phyloP scores from a whole-genome alignment of 2,113 vertebrate species.

The Siniperca chuatsi region DNA sequence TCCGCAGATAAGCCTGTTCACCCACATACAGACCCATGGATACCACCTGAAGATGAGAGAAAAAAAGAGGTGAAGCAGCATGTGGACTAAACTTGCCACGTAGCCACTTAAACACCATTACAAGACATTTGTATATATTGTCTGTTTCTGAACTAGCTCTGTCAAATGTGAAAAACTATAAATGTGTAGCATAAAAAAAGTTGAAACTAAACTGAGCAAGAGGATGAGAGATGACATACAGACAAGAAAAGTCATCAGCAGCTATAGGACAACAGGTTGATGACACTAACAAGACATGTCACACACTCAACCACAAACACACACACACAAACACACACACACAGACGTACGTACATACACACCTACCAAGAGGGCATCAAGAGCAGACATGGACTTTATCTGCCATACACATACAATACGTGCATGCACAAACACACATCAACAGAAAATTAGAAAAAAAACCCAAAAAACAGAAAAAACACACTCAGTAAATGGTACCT shows the following conservation, averaged over 20 bases:
- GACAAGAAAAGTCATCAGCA: neutral
- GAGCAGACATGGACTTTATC: neutral
- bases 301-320: neutral
- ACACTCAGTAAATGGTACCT: neutral
- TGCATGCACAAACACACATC: neutral
- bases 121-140: neutral
- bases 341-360: neutral
- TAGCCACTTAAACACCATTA: neutral
- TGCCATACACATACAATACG: neutral
- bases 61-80: neutral
- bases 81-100: neutral
- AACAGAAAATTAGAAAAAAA: neutral
- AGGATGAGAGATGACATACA: neutral
- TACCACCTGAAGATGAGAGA: constrained; percentile 87
- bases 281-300: constrained; percentile 21
- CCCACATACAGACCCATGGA: constrained; percentile 96
- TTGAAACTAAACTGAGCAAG: neutral
- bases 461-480: neutral
- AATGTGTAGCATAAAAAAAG: neutral
- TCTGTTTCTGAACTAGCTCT: neutral
- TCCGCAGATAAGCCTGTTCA: constrained; percentile 94
- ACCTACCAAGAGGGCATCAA: neutral
- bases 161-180: neutral
- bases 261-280: constrained; percentile 6
- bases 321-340: constrained; percentile 22